These are phyloP conservation scores for Seira ritae DNA, from an alignment of 2,888 invertebrate species.

Conservation along the genomic window DNA sequence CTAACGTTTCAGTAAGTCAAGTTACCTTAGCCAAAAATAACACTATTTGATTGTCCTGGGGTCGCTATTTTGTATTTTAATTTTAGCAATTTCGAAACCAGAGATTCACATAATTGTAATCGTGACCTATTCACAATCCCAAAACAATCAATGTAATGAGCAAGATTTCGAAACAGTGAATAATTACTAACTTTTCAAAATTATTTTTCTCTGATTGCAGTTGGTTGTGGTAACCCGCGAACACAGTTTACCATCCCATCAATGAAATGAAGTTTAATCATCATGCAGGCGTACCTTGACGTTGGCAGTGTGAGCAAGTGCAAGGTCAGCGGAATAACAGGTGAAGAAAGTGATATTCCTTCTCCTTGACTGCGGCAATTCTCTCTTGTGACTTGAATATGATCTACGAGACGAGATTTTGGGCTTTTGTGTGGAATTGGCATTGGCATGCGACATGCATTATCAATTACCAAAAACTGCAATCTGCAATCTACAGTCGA, in stretches of 20 bases:
- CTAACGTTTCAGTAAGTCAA: not conserved
- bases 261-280: not conserved
- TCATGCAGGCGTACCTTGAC: not conserved
- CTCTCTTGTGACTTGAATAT: not conserved
- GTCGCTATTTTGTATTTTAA: not conserved
- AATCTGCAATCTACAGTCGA: not conserved
- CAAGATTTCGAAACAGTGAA: not conserved
- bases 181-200: not conserved
- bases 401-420: too few species aligned
- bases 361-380: not conserved
- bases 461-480: not conserved
- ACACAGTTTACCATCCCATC: not conserved
- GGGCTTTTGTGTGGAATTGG: too few species aligned
- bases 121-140: too few species aligned
- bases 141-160: not conserved
- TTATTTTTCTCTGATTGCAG: not conserved
- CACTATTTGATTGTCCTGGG: not conserved
- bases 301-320: constrained; percentile 7
- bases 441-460: not conserved
- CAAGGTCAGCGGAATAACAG: not conserved
- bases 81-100: constrained; percentile 1
- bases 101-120: too few species aligned
- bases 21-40: not conserved
- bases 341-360: not conserved
- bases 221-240: not conserved